A percentile compares a stretch with the other conserved stretches of the same genome.
phyloP scores from a whole-genome alignment of 2,113 vertebrate species.

The Xyrauchen texanus region DNA sequence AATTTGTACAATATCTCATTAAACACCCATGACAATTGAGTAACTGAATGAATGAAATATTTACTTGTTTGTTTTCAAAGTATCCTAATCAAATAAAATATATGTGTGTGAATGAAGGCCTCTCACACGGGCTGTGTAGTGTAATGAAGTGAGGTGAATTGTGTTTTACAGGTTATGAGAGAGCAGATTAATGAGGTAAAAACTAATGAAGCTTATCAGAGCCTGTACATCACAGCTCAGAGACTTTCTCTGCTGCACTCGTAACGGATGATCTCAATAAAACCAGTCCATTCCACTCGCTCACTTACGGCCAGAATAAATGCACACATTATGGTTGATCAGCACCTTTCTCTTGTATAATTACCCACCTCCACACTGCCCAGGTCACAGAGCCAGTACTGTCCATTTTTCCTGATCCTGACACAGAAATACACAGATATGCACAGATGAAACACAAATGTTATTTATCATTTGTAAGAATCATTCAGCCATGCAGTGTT shows the following conservation, averaged over 20 bases:
- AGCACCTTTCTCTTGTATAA: too few relatives aligned
- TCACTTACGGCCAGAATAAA: too few relatives aligned
- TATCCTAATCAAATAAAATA: slow-evolving; percentile 33
- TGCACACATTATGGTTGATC: too few relatives aligned
- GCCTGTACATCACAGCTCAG: slow-evolving; percentile 75
- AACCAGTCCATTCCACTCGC: slow-evolving; percentile 72
- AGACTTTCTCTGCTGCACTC: slow-evolving; percentile 65
- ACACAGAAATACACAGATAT: too few relatives aligned
- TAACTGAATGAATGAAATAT: slow-evolving; percentile 9
- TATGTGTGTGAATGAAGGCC: slow-evolving; percentile 20
- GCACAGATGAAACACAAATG: too few relatives aligned
- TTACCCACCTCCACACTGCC: too few relatives aligned
- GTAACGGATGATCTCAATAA: slow-evolving; percentile 83
- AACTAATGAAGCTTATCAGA: slow-evolving; percentile 80
- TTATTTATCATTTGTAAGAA: too few relatives aligned
- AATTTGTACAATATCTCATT: background rate
- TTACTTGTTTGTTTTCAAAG: slow-evolving; percentile 31
- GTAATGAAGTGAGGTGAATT: slow-evolving; percentile 67
- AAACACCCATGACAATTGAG: background rate
- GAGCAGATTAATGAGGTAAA: slow-evolving; percentile 82
- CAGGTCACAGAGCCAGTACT: too few relatives aligned
- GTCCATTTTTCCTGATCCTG: too few relatives aligned
- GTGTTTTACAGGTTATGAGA: slow-evolving; percentile 74
- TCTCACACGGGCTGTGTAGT: slow-evolving; percentile 41
- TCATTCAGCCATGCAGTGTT: too few relatives aligned